Evolutionary conservation across 2,113 vertebrate species (phyloP).

Genomic region (Salvelinus alpinus): DNA sequence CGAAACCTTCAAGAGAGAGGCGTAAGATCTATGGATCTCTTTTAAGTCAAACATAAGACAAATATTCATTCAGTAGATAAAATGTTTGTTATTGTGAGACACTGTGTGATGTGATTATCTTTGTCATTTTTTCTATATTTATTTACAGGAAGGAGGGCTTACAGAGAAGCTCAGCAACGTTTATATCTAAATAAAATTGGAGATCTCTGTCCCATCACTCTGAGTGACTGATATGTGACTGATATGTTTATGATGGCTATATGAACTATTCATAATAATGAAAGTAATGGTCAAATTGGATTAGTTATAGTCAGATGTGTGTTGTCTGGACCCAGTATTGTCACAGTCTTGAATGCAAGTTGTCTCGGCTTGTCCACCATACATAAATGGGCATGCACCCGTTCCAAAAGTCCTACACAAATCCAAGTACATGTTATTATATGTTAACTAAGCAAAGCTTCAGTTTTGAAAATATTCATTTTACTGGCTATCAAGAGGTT

Average conservation of each 20-base stretch:
- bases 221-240: background rate
- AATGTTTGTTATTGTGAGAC: background rate
- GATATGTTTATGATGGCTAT: background rate
- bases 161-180: slow-evolving; percentile 59
- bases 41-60: background rate
- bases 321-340: no score
- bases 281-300: background rate
- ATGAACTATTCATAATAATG: background rate
- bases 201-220: background rate
- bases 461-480: background rate
- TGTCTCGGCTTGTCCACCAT: no score
- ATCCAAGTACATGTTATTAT: background rate
- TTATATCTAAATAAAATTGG: slow-evolving; percentile 7
- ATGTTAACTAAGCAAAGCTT: background rate
- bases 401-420: background rate
- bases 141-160: slow-evolving; percentile 63
- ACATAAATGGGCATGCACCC: no score
- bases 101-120: background rate
- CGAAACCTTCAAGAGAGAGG: slow-evolving; percentile 69
- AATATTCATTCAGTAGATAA: background rate
- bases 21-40: slow-evolving; percentile 58
- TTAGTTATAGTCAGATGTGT: background rate
- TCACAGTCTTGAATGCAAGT: background rate
- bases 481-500: no score
- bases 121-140: slow-evolving; percentile 8